These are phyloP conservation scores for Trichacis sp. DNA, from an alignment of 2,888 invertebrate genomes.

Conservation along the genomic window DNA sequence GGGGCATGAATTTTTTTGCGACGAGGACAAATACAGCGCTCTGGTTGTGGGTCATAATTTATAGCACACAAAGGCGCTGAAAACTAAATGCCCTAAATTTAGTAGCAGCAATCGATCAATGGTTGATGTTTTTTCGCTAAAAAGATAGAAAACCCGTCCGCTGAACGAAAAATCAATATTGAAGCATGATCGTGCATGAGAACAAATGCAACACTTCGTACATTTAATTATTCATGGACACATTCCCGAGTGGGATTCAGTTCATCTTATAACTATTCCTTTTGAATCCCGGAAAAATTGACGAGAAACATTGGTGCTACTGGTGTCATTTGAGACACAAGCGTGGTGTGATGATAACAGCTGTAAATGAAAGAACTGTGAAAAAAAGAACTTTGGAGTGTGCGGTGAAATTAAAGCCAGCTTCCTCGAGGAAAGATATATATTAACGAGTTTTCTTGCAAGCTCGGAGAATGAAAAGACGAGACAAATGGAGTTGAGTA, in stretches of 20 bases:
- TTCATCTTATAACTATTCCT: neutral
- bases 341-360: neutral
- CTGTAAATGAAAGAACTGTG: neutral
- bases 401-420: neutral
- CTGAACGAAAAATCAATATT: neutral
- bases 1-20: too few species aligned
- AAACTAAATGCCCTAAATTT: too few species aligned
- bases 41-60: too few species aligned
- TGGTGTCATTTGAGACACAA: neutral
- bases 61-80: too few species aligned
- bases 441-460: neutral
- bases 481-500: neutral
- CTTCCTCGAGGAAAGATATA: neutral
- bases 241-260: neutral
- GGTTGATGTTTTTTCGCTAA: too few species aligned
- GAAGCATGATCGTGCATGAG: neutral
- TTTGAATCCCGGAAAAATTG: neutral
- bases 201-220: neutral
- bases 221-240: neutral
- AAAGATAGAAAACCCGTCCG: neutral
- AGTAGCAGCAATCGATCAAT: too few species aligned
- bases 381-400: too few species aligned
- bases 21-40: too few species aligned
- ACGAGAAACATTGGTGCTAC: neutral
- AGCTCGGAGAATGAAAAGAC: neutral